Evolutionary conservation across 2,888 invertebrate genomes (phyloP), one percentile per base, ranked within the genome.

Genomic region (Miltochrista miniata): DNA sequence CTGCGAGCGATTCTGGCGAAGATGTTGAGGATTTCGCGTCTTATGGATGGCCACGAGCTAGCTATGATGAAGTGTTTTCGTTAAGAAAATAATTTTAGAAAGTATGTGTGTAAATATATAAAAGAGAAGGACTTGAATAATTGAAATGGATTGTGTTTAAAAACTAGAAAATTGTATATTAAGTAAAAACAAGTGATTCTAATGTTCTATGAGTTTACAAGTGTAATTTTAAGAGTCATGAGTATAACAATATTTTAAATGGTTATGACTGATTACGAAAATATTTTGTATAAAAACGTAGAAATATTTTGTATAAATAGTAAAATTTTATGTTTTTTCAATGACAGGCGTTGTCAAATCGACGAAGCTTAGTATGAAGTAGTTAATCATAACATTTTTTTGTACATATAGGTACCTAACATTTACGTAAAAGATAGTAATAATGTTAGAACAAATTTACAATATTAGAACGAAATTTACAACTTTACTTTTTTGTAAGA

Each of bases 11-110:
- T 13, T 40, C 18, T 1, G 42, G 34, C 33, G 42, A 46, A 34
- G 46, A 31, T 44, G 24, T 38, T 12, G 35, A 40, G 35, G 41
- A 44, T 45, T 35, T 13, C 40, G 24, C 35, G 12, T 13, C 38
- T 24, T 34, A 49, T 35, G 44, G 40, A 35, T 43, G 47, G 37
- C 41, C 12, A 10, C 39, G 38, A 43, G 31, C 43, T 29, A 44
- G 44, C 35, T 44, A 44, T 35, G 44, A 44, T 35, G 44, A 44
- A 10, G 44, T 44, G 34, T 44, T 29, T 11, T 44, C 44, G 10
- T 24, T 44, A 44, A 44, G 35, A 44, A 44, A 42, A 12, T 15
- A 44, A 29, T 18, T 7, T 2, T 4, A 11, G 2, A 3, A 7
- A 7, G 7, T 42, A 31, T 4, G 14, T 30, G 33, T 33, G n/a